These are phyloP conservation scores for Latrodectus hesperus DNA, from an alignment of 2,888 invertebrate genomes.

Conservation along the genomic window DNA sequence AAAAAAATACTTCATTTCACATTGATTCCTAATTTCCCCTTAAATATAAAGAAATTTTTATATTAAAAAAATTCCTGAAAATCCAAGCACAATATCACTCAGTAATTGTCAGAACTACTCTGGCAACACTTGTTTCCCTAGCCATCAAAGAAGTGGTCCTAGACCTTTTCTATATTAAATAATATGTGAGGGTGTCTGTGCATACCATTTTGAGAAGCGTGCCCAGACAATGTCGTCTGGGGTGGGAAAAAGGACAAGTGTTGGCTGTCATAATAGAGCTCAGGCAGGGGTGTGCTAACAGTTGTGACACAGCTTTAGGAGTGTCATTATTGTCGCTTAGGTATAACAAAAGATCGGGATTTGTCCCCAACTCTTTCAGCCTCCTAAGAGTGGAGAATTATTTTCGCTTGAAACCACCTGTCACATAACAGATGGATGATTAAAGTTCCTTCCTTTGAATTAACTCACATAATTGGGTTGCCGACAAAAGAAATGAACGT, in stretches of 20 bases:
- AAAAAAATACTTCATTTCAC: too few relatives aligned
- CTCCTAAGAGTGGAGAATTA: constrained; percentile 30
- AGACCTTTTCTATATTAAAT: not conserved
- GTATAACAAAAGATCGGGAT: constrained; percentile 55
- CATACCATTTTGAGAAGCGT: constrained; percentile 26
- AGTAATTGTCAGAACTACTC: not conserved
- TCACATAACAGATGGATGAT: constrained; percentile 53
- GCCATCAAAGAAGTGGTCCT: not conserved
- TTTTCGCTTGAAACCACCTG: constrained; percentile 59
- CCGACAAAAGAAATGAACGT: not conserved
- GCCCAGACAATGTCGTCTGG: constrained; percentile 30
- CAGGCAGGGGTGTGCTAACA: constrained; percentile 50
- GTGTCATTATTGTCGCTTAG: constrained; percentile 64
- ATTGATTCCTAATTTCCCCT: too few relatives aligned
- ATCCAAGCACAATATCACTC: not conserved
- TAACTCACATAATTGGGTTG: constrained; percentile 10
- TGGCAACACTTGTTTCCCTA: not conserved
- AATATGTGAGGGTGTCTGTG: not conserved
- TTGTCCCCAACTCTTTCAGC: constrained; percentile 26
- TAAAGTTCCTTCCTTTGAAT: constrained; percentile 18
- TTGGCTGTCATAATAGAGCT: constrained; percentile 59
- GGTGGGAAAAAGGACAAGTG: constrained; percentile 66
- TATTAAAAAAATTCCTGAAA: not conserved
- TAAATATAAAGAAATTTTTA: too few relatives aligned
- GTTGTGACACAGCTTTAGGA: constrained; percentile 50